Evolutionary conservation across 2,113 vertebrate species (phyloP).

Genomic region (Bujurquina vittata): DNA sequence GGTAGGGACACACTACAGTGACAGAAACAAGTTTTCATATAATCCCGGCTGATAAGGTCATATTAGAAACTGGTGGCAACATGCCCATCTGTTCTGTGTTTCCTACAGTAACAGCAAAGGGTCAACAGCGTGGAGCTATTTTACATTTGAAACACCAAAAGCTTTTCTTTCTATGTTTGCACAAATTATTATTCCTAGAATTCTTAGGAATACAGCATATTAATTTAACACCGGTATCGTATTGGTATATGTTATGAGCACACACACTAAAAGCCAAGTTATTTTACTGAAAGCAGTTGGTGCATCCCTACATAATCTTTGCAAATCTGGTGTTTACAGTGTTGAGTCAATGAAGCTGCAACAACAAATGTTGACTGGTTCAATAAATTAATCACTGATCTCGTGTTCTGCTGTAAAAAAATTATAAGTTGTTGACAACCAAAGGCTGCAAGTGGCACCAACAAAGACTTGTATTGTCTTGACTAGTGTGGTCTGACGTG

Average conservation of each 20-base stretch:
- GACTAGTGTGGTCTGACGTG: background rate
- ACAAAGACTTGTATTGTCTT: constrained; percentile 16
- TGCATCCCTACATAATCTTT: background rate
- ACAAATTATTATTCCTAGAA: background rate
- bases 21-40: no score
- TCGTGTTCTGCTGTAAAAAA: background rate
- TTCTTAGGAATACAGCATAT: background rate
- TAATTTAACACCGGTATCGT: background rate
- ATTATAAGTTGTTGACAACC: background rate
- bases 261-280: background rate
- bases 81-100: background rate
- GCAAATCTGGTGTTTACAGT: background rate
- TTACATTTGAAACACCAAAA: background rate
- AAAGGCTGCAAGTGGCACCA: background rate
- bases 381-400: background rate
- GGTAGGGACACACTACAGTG: background rate
- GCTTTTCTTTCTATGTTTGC: background rate
- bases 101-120: background rate
- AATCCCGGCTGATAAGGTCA: background rate
- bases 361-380: background rate
- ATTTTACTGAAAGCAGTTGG: background rate
- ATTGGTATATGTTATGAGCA: background rate
- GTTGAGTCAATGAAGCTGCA: background rate
- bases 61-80: background rate
- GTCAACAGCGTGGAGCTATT: background rate